Percentiles rank a stretch among this genome's conserved stretches.
Conservation (phyloP, 2,888 invertebrate genomes). For the Pandemis heparana region DNA sequence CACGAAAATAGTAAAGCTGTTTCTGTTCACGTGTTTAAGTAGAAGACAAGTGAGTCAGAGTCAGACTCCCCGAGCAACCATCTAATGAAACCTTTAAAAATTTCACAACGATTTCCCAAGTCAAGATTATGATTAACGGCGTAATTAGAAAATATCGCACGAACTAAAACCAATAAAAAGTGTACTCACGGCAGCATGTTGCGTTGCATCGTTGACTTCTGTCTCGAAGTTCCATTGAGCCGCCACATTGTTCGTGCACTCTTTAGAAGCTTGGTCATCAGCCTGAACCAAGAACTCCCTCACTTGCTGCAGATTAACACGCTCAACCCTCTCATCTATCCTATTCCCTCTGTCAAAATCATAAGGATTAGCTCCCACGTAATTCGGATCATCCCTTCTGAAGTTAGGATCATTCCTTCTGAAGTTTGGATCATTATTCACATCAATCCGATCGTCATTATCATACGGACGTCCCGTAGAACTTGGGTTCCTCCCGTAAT, state of each 20-base stretch:
- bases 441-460: slow-evolving; percentile 78
- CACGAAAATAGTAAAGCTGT: too few relatives aligned
- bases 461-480: slow-evolving; percentile 68
- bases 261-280: slow-evolving; percentile 91
- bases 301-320: slow-evolving; percentile 77
- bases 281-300: slow-evolving; percentile 88
- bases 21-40: too few relatives aligned
- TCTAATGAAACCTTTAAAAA: not conserved
- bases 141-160: slow-evolving; percentile 24
- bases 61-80: not conserved
- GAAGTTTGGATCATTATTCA: slow-evolving; percentile 78
- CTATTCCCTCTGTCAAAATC: slow-evolving; percentile 74
- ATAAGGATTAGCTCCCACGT: slow-evolving; percentile 74
- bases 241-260: slow-evolving; percentile 94
- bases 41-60: too few relatives aligned
- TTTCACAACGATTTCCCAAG: not conserved
- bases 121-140: slow-evolving; percentile 2
- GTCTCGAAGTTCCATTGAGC: slow-evolving; percentile 96
- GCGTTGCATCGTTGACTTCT: slow-evolving; percentile 93
- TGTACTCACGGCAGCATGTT: slow-evolving; percentile 92
- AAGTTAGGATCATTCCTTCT: slow-evolving; percentile 83
- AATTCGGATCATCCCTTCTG: slow-evolving; percentile 76
- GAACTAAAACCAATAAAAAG: slow-evolving; percentile 41
- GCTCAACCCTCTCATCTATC: slow-evolving; percentile 76
- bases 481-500: slow-evolving; percentile 67